Percentiles rank a stretch among this genome's conserved stretches.
Evolutionary conservation across 2,797 vertebrate genomes (phyloP).

Genomic region (Threskiornis aethiopicus): DNA sequence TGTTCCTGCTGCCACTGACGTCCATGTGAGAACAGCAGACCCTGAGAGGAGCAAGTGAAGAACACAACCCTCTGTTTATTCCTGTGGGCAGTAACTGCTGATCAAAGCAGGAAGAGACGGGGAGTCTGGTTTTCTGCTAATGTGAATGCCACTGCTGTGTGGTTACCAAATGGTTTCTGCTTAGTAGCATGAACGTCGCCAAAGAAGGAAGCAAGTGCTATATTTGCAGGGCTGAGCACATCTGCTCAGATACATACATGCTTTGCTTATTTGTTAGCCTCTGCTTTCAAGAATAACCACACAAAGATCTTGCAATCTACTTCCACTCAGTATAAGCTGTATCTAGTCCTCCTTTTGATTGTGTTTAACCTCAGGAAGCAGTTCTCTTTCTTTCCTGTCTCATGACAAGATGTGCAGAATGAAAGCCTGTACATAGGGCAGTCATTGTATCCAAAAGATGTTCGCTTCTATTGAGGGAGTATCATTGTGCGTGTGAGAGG

Average conservation of each 20-base stretch:
- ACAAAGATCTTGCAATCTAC: neutral
- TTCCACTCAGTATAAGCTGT: neutral
- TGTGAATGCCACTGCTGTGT: slow-evolving; percentile 3
- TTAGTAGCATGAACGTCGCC: neutral
- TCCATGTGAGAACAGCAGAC: neutral
- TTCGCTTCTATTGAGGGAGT: neutral
- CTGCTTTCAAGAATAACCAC: neutral
- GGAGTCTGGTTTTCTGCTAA: slow-evolving; percentile 22
- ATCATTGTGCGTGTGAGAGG: rapidly evolving
- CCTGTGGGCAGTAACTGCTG: slow-evolving; percentile 39
- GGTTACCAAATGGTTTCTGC: slow-evolving; percentile 35
- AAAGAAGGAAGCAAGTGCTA: slow-evolving; percentile 44
- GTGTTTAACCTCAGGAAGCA: neutral
- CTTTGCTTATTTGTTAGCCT: neutral
- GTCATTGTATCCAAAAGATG: neutral
- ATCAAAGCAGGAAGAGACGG: neutral
- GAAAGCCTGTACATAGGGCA: neutral
- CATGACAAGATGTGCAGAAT: neutral
- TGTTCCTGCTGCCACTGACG: neutral
- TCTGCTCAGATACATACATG: neutral
- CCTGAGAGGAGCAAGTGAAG: neutral
- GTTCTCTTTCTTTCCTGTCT: neutral
- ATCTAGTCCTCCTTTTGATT: neutral
- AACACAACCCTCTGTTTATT: neutral
- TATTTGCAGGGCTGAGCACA: neutral